Evolutionary conservation across 2,888 invertebrate genomes (phyloP).

Genomic region (Andrena dorsata): DNA sequence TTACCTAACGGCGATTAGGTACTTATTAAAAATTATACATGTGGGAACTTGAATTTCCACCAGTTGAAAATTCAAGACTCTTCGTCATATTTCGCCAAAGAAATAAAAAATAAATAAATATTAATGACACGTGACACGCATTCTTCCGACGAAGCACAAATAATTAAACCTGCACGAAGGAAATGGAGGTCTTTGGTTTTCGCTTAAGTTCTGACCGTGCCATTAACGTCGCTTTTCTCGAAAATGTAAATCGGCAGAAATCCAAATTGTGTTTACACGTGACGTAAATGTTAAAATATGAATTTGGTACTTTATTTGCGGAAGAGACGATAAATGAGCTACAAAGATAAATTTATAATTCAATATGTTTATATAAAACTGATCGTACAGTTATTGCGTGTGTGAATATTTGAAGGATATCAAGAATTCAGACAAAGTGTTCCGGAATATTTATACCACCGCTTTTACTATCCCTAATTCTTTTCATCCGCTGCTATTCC

Average conservation of each 20-base stretch:
- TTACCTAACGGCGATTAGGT: slow-evolving; percentile 37
- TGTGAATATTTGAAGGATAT: slow-evolving; percentile 42
- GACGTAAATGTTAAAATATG: slow-evolving; percentile 35
- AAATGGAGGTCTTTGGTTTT: not conserved
- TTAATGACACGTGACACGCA: not conserved
- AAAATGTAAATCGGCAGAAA: slow-evolving; percentile 11
- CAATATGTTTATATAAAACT: slow-evolving; percentile 46
- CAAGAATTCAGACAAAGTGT: slow-evolving; percentile 37
- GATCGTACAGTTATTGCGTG: slow-evolving; percentile 36
- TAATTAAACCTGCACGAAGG: not conserved
- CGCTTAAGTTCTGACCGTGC: not conserved
- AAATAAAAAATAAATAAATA: no score
- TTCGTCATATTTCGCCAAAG: not conserved
- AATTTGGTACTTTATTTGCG: slow-evolving; percentile 32
- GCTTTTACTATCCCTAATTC: slow-evolving; percentile 52
- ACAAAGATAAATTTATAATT: slow-evolving; percentile 28
- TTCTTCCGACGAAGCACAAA: not conserved
- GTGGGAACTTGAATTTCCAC: slow-evolving; percentile 37
- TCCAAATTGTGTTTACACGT: slow-evolving; percentile 16
- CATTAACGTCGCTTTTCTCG: not conserved
- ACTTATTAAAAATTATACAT: slow-evolving; percentile 12
- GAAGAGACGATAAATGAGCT: slow-evolving; percentile 37
- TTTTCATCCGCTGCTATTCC: slow-evolving; percentile 58
- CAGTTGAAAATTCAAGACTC: slow-evolving; percentile 1
- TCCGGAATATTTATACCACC: slow-evolving; percentile 47